A percentile compares a stretch with the other conserved stretches of the same genome.
Evolutionary conservation across 2,797 vertebrate species (phyloP).

Genomic region (Myripristis murdjan): DNA sequence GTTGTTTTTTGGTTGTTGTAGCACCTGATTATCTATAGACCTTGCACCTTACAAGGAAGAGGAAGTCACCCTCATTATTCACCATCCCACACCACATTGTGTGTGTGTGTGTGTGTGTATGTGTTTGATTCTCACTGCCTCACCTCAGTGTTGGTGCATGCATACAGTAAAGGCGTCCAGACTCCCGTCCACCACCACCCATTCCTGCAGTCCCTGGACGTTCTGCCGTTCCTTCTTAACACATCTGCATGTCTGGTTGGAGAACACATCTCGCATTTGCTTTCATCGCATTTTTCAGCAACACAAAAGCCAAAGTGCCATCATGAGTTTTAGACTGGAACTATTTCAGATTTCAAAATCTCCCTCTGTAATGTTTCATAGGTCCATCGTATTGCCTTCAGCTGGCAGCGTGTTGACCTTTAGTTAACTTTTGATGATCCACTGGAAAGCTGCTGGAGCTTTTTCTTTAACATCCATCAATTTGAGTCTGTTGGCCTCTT

Average conservation of each 20-base stretch:
- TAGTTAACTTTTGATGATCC: too few species aligned
- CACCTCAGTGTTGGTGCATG: slow-evolving; percentile 8
- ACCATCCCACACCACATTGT: slow-evolving; percentile 20
- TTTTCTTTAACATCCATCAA: too few species aligned
- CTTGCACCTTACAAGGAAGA: slow-evolving; percentile 20
- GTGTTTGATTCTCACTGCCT: neutral
- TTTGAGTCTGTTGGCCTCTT: neutral
- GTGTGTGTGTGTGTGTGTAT: too few species aligned
- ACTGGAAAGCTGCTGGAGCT: too few species aligned
- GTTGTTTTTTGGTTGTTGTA: neutral
- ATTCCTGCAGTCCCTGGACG: neutral
- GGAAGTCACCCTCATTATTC: slow-evolving; percentile 3
- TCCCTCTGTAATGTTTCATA: too few species aligned
- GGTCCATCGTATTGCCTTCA: too few species aligned
- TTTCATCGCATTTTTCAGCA: too few species aligned
- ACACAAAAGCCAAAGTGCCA: too few species aligned
- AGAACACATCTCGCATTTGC: neutral
- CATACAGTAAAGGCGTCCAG: too few species aligned
- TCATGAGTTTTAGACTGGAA: too few species aligned
- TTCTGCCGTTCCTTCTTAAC: neutral
- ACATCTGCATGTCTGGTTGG: slow-evolving; percentile 17
- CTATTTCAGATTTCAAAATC: too few species aligned
- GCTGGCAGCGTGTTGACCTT: too few species aligned
- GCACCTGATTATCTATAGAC: neutral
- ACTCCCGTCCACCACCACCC: neutral